Conservation (phyloP, 2,888 invertebrate species). For the Drosophila anomelani region DNA sequence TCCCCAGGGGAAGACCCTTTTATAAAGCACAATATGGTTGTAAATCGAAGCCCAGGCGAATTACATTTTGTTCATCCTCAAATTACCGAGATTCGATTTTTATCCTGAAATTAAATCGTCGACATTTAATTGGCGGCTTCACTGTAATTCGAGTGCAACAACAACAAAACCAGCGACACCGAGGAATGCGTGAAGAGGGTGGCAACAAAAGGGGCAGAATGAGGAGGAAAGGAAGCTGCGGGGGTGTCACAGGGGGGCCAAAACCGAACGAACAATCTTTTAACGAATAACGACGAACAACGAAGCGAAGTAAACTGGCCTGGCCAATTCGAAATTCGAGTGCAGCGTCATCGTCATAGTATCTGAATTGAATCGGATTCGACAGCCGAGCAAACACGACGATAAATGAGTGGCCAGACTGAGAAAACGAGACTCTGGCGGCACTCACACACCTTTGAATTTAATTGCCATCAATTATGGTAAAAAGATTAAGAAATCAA, state of each 20-base stretch:
- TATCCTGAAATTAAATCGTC: conserved; percentile 22
- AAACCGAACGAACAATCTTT: conserved; percentile 44
- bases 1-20: not conserved
- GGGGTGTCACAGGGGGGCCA: conserved; percentile 20
- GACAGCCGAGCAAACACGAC: conserved; percentile 60
- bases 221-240: conserved; percentile 11
- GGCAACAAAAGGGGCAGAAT: conserved; percentile 3
- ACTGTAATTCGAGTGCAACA: conserved; percentile 26
- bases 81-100: conserved; percentile 7
- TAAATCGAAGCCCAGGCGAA: conserved; percentile 3
- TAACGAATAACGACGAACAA: conserved; percentile 34
- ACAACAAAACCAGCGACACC: conserved; percentile 20
- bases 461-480: conserved; percentile 82
- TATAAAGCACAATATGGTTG: not conserved
- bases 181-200: conserved; percentile 18
- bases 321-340: conserved; percentile 48
- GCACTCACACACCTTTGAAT: conserved; percentile 76
- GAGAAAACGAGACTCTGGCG: conserved; percentile 46
- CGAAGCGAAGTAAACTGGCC: conserved; percentile 41
- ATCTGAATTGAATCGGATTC: conserved; percentile 25
- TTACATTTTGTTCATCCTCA: conserved; percentile 4
- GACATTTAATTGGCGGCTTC: conserved; percentile 22
- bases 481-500: conserved; percentile 82
- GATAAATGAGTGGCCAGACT: conserved; percentile 35
- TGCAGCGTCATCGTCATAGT: conserved; percentile 38